phyloP scores from a whole-genome alignment of 2,888 invertebrate genomes.

The Hypomecis punctinalis region DNA sequence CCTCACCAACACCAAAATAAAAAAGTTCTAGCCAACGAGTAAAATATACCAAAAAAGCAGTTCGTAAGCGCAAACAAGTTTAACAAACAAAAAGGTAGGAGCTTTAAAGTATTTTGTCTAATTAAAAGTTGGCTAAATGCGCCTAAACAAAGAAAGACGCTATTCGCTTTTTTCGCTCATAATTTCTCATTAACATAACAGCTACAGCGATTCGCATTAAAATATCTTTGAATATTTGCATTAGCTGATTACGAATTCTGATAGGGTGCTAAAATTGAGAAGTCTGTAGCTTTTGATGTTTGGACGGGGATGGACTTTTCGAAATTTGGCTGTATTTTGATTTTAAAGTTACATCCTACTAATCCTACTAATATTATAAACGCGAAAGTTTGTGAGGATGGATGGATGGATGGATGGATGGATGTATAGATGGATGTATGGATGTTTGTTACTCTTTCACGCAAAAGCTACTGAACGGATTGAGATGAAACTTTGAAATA shows the following conservation, averaged over 20 bases:
- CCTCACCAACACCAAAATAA: conserved; percentile 6
- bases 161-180: conserved; percentile 23
- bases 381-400: no score
- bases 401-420: no score
- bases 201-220: conserved; percentile 13
- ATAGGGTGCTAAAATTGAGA: conserved; percentile 12
- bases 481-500: no score
- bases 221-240: conserved; percentile 27
- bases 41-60: conserved; percentile 37
- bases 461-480: no score
- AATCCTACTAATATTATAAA: no score
- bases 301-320: neutral
- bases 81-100: conserved; percentile 39
- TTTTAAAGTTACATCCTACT: no score
- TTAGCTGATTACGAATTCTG: conserved; percentile 23
- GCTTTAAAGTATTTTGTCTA: conserved; percentile 42
- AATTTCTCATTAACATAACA: conserved; percentile 30
- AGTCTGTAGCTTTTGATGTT: conserved; percentile 11
- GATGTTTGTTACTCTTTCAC: no score
- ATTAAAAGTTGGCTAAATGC: conserved; percentile 42
- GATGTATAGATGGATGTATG: no score
- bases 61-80: conserved; percentile 39
- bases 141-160: conserved; percentile 36
- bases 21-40: conserved; percentile 21
- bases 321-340: no score